phyloP scores from a whole-genome alignment of 2,113 vertebrate genomes.

The Seriola quinqueradiata region DNA sequence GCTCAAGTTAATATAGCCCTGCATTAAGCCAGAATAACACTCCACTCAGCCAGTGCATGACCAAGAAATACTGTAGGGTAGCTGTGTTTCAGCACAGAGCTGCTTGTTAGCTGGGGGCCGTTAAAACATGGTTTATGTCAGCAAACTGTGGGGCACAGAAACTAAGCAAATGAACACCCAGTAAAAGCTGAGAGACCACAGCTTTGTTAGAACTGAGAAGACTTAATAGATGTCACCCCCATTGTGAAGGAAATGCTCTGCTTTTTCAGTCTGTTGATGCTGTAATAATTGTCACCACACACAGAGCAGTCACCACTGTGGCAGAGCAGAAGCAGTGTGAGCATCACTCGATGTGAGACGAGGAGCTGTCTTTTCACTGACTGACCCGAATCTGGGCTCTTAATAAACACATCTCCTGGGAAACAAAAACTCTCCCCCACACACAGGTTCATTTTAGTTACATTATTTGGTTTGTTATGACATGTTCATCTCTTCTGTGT shows the following conservation, averaged over 20 bases:
- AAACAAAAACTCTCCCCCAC: background rate
- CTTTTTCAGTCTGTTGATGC: background rate
- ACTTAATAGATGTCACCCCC: background rate
- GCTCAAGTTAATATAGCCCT: constrained; percentile 4
- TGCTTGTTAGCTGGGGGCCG: background rate
- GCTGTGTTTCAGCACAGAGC: background rate
- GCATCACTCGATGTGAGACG: constrained; percentile 5
- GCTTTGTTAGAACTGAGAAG: constrained; percentile 11
- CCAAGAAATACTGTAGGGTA: background rate
- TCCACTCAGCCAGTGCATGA: background rate
- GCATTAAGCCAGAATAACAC: background rate
- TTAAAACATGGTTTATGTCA: background rate
- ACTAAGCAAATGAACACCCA: background rate
- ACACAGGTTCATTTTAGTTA: background rate
- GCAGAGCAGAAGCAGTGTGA: constrained; percentile 17
- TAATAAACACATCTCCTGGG: constrained; percentile 26
- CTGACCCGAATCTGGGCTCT: constrained; percentile 23
- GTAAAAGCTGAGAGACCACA: background rate
- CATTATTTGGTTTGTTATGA: constrained; percentile 8
- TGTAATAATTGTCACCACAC: constrained; percentile 7
- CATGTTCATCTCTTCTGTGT: background rate
- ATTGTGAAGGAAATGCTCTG: background rate
- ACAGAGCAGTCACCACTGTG: constrained; percentile 28
- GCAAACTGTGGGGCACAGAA: background rate
- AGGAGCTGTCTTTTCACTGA: constrained; percentile 21